Evolutionary conservation across 2,888 invertebrate species (phyloP).

Genomic region (Scaeva pyrastri): DNA sequence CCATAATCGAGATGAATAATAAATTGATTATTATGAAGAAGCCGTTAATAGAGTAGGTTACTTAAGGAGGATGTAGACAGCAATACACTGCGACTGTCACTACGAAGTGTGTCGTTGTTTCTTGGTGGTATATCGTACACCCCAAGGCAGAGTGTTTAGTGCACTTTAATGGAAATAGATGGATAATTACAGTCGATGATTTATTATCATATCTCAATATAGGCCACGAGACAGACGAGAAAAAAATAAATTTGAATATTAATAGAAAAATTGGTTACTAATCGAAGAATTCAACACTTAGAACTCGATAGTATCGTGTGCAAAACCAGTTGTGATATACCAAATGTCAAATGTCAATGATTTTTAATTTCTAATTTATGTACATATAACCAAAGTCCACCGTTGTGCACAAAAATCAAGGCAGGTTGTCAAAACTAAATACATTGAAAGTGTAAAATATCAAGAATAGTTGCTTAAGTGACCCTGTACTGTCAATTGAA

Average conservation of each 20-base stretch:
- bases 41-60: background rate
- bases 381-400: too few relatives aligned
- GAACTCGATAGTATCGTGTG: too few relatives aligned
- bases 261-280: background rate
- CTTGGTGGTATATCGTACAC: background rate
- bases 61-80: background rate
- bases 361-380: too few relatives aligned
- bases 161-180: background rate
- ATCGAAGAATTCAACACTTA: too few relatives aligned
- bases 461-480: too few relatives aligned
- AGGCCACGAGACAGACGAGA: background rate
- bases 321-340: too few relatives aligned
- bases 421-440: too few relatives aligned
- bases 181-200: background rate
- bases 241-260: background rate
- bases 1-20: conserved; percentile 28
- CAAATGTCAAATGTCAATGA: too few relatives aligned
- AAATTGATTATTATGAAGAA: background rate
- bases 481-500: too few relatives aligned
- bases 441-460: too few relatives aligned
- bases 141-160: background rate
- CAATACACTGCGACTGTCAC: too few relatives aligned
- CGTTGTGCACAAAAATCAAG: too few relatives aligned
- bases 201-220: background rate
- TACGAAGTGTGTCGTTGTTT: background rate